Base-by-base conservation (phyloP, 1,140 invertebrate genomes). In the Wasmannia auropunctata region DNA sequence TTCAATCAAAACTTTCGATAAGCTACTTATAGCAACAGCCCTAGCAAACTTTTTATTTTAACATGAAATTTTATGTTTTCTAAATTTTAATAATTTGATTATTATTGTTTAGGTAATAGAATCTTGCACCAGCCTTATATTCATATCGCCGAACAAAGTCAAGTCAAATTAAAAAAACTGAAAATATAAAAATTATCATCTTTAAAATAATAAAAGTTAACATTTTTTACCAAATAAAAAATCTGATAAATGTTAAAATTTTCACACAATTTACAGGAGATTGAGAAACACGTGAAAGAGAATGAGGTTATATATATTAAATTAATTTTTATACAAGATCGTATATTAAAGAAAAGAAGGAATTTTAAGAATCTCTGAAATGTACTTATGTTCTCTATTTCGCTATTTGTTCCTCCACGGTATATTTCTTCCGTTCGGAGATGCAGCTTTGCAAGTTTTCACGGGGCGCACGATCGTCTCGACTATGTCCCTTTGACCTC, bases 401-500 rank as follows among this genome's bases (percentile, higher is more conserved):
- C 46, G n/a, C 22, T 37, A 37, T 54, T 54, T 37, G 3, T n/a
- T 22, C 10, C 43, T 11, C 11, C 43, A 16, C 19, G 40, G 11
- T 22, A 8, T 51, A 67, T 34, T 34, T 65, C 58, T 22, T 77
- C 46, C 8, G 22, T 43, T 56, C 8, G n/a, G 34, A 40, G 65
- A 81, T 40, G 63, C 49, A 40, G 22, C 72, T 34, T 56, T n/a
- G 31, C 65, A 31, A 84, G 62, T 87, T 89, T 89, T 69, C 88
- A 75, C 65, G 54, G 63, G 69, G 49, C 81, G 85, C 46, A 74
- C 65, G 34, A 49, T 87, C 76, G 40, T 51, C 83, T n/a, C 49
- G 72, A n/a, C 56, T 75, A 79, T 90, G 85, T 90, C 89, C 74
- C 88, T 90, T 90, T 90, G 89, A 90, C 80, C 88, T 77, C 80